Percentiles rank a stretch among this genome's conserved stretches.
Evolutionary conservation across 2,797 vertebrate species (phyloP).

Genomic region (Cetoscarus ocellatus): DNA sequence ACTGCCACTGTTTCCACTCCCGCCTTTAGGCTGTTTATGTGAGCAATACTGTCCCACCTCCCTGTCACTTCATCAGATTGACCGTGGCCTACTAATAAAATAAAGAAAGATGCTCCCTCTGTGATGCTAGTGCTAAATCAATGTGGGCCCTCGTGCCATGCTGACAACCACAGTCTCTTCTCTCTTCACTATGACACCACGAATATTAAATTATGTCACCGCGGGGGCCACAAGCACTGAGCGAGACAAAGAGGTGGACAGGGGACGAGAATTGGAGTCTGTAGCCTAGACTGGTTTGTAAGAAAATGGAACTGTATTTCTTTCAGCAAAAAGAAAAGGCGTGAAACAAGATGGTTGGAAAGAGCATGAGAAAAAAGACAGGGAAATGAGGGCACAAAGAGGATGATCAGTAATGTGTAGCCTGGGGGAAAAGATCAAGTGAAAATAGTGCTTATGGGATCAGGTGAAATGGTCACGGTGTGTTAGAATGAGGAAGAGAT

Average conservation of each 20-base stretch:
- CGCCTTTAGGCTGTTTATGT: constrained; percentile 54
- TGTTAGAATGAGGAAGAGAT: constrained; percentile 48
- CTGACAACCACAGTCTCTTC: constrained; percentile 80
- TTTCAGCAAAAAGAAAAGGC: constrained; percentile 9
- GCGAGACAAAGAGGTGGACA: constrained; percentile 21
- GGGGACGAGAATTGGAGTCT: constrained; percentile 26
- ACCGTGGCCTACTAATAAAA: constrained; percentile 76
- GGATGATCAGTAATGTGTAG: constrained; percentile 55
- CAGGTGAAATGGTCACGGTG: constrained; percentile 63
- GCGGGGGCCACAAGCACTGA: constrained; percentile 42
- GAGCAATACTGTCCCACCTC: constrained; percentile 53
- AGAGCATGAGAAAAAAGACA: constrained; percentile 9
- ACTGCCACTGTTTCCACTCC: constrained; percentile 16
- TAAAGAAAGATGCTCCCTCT: constrained; percentile 77
- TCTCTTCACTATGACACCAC: constrained; percentile 81
- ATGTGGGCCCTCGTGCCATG: constrained; percentile 56
- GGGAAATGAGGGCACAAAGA: constrained; percentile 21
- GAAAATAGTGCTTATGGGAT: constrained; percentile 60
- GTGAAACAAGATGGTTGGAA: constrained; percentile 1
- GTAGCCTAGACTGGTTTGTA: constrained; percentile 18
- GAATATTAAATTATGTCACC: constrained; percentile 82
- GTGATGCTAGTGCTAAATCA: constrained; percentile 82
- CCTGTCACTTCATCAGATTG: constrained; percentile 73
- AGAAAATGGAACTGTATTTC: constrained; percentile 51
- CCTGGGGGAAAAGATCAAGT: constrained; percentile 61